These are phyloP conservation scores for Poeciliopsis turrubarensis DNA, from an alignment of 2,113 vertebrate genomes.

Conservation along the genomic window DNA sequence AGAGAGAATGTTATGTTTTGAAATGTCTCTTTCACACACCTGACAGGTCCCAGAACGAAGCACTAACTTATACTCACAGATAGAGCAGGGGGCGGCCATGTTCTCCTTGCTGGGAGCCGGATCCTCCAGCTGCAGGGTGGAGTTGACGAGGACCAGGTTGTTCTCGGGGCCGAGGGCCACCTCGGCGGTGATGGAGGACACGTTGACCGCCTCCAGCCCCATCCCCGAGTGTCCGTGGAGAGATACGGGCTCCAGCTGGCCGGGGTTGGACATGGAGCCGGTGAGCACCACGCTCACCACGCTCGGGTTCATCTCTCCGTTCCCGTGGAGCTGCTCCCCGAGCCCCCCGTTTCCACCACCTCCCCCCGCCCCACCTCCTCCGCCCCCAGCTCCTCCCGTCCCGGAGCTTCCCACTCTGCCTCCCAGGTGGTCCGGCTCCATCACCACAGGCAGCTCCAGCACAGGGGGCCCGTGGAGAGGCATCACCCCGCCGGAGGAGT, in stretches of 20 bases:
- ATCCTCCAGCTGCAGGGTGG: slow-evolving; percentile 92
- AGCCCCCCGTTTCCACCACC: slow-evolving; percentile 71
- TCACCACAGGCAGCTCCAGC: slow-evolving; percentile 93
- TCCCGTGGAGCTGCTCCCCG: slow-evolving; percentile 88
- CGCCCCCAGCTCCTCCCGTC: slow-evolving; percentile 57
- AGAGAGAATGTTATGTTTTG: no score
- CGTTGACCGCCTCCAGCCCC: slow-evolving; percentile 90
- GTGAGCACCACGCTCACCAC: slow-evolving; percentile 94
- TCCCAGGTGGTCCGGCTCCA: slow-evolving; percentile 90
- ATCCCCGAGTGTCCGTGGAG: slow-evolving; percentile 91
- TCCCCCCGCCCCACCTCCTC: no score
- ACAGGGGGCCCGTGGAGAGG: slow-evolving; percentile 86
- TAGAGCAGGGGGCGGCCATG: slow-evolving; percentile 90
- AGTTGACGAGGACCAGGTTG: slow-evolving; percentile 91
- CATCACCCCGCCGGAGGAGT: slow-evolving; percentile 87
- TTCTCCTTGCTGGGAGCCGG: slow-evolving; percentile 95
- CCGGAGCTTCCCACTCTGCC: slow-evolving; percentile 81
- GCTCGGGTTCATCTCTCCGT: slow-evolving; percentile 86
- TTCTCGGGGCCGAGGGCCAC: slow-evolving; percentile 92
- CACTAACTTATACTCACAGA: slow-evolving; percentile 82
- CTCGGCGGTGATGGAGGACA: slow-evolving; percentile 92
- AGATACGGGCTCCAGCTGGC: slow-evolving; percentile 86
- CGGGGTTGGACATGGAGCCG: slow-evolving; percentile 85
- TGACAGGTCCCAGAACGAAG: no score
- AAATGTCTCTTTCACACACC: no score